A percentile compares a stretch with the other conserved stretches of the same genome.
Conservation (phyloP, 2,113 vertebrate genomes). For the Hemiprocne comata region DNA sequence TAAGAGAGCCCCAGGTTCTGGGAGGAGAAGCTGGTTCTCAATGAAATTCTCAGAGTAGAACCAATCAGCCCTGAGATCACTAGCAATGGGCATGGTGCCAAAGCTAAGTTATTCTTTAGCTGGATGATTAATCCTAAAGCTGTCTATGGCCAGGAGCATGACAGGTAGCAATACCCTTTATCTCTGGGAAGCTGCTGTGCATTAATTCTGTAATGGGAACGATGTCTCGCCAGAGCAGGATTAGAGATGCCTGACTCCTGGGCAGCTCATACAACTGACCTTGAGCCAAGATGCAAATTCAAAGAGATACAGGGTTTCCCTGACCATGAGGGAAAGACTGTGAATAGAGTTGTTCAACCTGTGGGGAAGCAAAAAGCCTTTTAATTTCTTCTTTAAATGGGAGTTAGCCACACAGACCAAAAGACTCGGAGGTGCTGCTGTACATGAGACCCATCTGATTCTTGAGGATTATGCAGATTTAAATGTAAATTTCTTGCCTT, state of each 20-base stretch:
- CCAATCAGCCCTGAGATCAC: not conserved
- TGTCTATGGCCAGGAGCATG: not conserved
- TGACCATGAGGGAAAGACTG: not conserved
- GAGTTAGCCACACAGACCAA: not conserved
- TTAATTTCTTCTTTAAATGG: not conserved
- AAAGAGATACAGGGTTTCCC: not conserved
- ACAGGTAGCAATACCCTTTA: not conserved
- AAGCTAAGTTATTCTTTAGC: not conserved
- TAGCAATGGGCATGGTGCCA: not conserved
- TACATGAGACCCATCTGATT: constrained; percentile 25
- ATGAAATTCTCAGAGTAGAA: not conserved
- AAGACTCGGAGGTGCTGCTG: not conserved
- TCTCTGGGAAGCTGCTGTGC: not conserved
- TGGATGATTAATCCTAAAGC: not conserved
- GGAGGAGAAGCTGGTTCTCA: not conserved
- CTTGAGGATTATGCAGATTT: constrained; percentile 29
- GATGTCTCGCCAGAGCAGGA: not conserved
- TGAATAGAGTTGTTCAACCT: not conserved
- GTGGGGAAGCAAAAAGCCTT: not conserved
- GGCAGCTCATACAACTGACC: not conserved
- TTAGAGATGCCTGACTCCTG: not conserved
- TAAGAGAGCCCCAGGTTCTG: constrained; percentile 23
- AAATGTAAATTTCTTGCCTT: constrained; percentile 53
- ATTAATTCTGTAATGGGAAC: not conserved
- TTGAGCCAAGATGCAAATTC: not conserved